Evolutionary conservation across 2,113 vertebrate species (phyloP), one percentile per base, ranked within the genome.

Genomic region (Hemibates koningsi): DNA sequence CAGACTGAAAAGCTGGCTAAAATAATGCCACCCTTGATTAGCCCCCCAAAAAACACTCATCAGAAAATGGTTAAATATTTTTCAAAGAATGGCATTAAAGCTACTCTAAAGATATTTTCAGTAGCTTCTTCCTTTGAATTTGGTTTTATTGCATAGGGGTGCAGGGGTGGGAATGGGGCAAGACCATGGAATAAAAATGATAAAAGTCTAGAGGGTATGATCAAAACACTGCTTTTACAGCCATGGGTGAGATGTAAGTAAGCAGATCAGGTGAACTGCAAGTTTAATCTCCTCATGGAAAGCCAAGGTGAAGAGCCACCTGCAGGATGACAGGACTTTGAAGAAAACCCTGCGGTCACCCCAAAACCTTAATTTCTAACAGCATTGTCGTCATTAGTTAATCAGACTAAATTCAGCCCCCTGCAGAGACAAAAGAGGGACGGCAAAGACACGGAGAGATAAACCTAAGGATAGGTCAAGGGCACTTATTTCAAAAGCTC

Each of bases 271-370:
- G 95, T 96, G 97, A 97, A 95, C 97, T 95, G 94, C 96, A 95
- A 96, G 96, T 97, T 96, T 98, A 97, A 98, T 98, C 97, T 98
- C 96, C 96, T 96, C 95, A 96, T 97, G 94, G 95, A 96, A 96
- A 95, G 96, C 96, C 92, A 94, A 95, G 95, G 96, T 92, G 94
- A 97, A 95, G 95, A 84, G 59, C 34, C 83, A 53, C 95, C 94
- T 89, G 93, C 89, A 96, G 94, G 96, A 95, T 97, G 97, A 95
- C 92, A 93, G 94, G 96, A 95, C 97, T 97, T 96, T 95, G 96
- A 94, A 96, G 96, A 95, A 57, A 95, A 92, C 96, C 94, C 73
- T 12, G 93, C 93, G 93, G 80, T 88, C 89, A 54, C 95, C 93
- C 91, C 94, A 93, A 91, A 93, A 93, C 96, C 96, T 96, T 95